Percentiles rank a stretch among this genome's conserved stretches.
Conservation (phyloP, 1,140 invertebrate species). For the Macrotrachela quadricornifera region DNA sequence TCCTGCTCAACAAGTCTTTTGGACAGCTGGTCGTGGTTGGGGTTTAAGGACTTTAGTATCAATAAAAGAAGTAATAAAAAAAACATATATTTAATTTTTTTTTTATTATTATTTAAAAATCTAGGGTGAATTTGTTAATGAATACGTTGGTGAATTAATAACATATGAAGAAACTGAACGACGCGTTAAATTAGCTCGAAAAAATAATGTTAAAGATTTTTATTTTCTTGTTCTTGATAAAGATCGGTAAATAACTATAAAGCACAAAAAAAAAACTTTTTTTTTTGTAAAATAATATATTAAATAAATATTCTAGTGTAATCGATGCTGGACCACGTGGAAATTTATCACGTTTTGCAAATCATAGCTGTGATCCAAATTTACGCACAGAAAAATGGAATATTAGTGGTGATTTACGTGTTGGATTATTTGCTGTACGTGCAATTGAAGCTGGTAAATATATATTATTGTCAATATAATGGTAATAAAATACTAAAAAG, state of each 20-base stretch:
- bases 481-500: not conserved
- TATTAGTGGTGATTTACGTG: conserved; percentile 62
- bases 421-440: conserved; percentile 64
- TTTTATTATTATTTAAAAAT: too few relatives aligned
- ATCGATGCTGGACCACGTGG: conserved; percentile 88
- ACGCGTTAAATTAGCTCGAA: conserved; percentile 52
- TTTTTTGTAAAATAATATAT: too few relatives aligned
- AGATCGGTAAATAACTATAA: conserved; percentile 17
- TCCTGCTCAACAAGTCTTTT: conserved; percentile 48
- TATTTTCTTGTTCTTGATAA: conserved; percentile 77
- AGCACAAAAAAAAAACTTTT: conserved; percentile 34
- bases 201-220: conserved; percentile 65
- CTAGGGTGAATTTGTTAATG: conserved; percentile 63
- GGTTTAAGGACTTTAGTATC: conserved; percentile 50
- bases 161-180: conserved; percentile 66
- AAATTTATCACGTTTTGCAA: conserved; percentile 50
- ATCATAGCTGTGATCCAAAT: conserved; percentile 85
- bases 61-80: conserved; percentile 37
- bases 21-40: conserved; percentile 60
- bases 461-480: not conserved
- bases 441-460: conserved; percentile 30
- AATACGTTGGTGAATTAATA: conserved; percentile 85
- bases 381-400: conserved; percentile 83
- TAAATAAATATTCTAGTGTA: conserved; percentile 31
- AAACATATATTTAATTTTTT: too few relatives aligned